phyloP scores from a whole-genome alignment of 2,113 vertebrate genomes.

The Callorhinus ursinus region DNA sequence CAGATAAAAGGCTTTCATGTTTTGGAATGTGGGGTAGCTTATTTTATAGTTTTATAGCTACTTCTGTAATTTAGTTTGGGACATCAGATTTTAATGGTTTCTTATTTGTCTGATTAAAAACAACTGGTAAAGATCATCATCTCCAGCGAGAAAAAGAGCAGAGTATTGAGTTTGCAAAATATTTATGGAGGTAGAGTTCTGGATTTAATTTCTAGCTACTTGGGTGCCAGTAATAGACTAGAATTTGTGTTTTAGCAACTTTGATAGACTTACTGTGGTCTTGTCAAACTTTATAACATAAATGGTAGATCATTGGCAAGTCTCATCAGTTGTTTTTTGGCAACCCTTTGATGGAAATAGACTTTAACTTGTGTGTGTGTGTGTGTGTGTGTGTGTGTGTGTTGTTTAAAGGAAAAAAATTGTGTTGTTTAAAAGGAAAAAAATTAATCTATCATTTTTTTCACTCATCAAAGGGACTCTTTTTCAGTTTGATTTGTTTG shows the following conservation, averaged over 20 bases:
- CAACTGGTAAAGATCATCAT: slow-evolving; percentile 58
- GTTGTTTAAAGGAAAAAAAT: slow-evolving; percentile 60
- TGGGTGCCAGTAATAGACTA: not conserved
- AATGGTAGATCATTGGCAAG: slow-evolving; percentile 6
- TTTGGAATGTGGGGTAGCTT: slow-evolving; percentile 60
- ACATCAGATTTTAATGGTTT: slow-evolving; percentile 58
- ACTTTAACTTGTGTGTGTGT: slow-evolving; percentile 46
- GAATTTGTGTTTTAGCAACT: slow-evolving; percentile 44
- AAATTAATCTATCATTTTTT: not conserved
- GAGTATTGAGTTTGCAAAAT: slow-evolving; percentile 18
- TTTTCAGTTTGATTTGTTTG: slow-evolving; percentile 26
- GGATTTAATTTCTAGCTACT: slow-evolving; percentile 48
- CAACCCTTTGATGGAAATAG: slow-evolving; percentile 36
- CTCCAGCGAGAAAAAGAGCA: not conserved
- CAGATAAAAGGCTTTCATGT: slow-evolving; percentile 48
- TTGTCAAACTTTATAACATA: slow-evolving; percentile 47
- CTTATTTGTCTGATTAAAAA: slow-evolving; percentile 68
- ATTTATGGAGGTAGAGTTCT: not conserved
- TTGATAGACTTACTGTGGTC: slow-evolving; percentile 61
- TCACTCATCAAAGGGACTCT: not conserved
- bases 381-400: not conserved
- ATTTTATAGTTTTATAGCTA: slow-evolving; percentile 61
- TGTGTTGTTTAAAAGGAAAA: slow-evolving; percentile 57
- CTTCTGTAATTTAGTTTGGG: slow-evolving; percentile 50
- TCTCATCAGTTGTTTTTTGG: slow-evolving; percentile 43